Evolutionary conservation across 2,888 invertebrate species (phyloP).

Genomic region (Diploptera punctata): DNA sequence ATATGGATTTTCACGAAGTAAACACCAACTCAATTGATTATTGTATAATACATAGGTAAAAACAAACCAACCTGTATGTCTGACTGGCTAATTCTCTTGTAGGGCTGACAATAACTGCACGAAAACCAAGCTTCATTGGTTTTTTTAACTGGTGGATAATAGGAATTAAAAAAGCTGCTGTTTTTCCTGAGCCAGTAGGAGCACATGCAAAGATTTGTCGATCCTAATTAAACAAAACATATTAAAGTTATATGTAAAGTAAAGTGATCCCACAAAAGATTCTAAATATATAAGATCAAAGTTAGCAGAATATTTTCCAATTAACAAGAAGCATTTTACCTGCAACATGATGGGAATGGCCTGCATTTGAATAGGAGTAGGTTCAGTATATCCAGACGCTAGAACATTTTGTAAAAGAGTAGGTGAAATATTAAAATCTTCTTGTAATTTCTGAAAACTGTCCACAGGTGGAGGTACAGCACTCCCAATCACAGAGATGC

Average conservation of each 20-base stretch:
- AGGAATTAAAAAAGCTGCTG: constrained; percentile 92
- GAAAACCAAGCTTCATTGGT: constrained; percentile 76
- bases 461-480: constrained; percentile 79
- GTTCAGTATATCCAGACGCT: constrained; percentile 73
- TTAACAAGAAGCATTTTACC: constrained; percentile 54
- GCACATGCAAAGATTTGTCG: constrained; percentile 92
- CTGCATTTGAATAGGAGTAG: constrained; percentile 94
- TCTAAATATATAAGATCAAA: too few relatives aligned
- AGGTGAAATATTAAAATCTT: constrained; percentile 62
- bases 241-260: background rate
- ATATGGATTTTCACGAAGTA: too few relatives aligned
- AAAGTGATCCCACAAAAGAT: too few relatives aligned
- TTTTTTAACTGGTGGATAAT: constrained; percentile 77
- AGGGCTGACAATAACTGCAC: constrained; percentile 90
- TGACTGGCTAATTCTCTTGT: constrained; percentile 94
- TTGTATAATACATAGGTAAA: too few relatives aligned
- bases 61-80: constrained; percentile 66
- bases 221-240: constrained; percentile 57
- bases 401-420: constrained; percentile 72
- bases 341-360: constrained; percentile 87
- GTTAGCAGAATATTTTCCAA: too few relatives aligned
- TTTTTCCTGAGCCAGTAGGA: constrained; percentile 98
- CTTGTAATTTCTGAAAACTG: constrained; percentile 70
- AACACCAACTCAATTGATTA: too few relatives aligned
- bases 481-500: constrained; percentile 80